These are phyloP conservation scores for Formicarius rufipectus DNA, from an alignment of 2,113 vertebrate species.

Conservation along the genomic window DNA sequence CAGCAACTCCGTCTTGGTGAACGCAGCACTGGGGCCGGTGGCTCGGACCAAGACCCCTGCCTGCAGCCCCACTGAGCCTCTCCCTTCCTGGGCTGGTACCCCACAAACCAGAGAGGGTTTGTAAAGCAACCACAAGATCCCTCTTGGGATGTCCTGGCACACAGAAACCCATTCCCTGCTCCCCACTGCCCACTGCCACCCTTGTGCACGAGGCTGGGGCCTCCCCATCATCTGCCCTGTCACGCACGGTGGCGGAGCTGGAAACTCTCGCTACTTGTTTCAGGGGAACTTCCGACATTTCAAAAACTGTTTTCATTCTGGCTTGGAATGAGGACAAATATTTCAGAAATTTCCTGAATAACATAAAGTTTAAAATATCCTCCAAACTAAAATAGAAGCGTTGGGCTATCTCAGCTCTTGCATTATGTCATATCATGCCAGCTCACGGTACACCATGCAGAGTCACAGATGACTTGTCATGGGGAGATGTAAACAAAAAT, in stretches of 20 bases:
- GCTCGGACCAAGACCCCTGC: not conserved
- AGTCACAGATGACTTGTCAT: not conserved
- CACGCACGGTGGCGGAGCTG: not conserved
- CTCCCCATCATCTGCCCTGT: not conserved
- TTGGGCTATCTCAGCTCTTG: constrained; percentile 3
- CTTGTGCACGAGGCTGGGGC: not conserved
- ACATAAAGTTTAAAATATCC: constrained; percentile 49
- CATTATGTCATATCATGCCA: constrained; percentile 50
- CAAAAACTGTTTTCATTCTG: constrained; percentile 48
- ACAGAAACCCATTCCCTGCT: not conserved
- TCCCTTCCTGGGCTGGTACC: not conserved
- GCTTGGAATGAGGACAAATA: constrained; percentile 54
- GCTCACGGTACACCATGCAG: not conserved
- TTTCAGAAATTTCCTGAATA: constrained; percentile 65
- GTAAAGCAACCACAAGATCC: not conserved
- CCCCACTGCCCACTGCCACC: not conserved
- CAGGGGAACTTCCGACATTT: constrained; percentile 44
- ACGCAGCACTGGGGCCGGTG: rapidly evolving
- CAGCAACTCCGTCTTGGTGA: rapidly evolving
- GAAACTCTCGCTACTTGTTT: constrained; percentile 11
- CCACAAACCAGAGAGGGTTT: not conserved
- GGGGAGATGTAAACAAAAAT: not conserved
- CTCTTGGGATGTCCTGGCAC: not conserved
- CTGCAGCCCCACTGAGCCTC: not conserved
- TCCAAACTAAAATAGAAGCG: not conserved